Conservation (phyloP, 2,888 invertebrate species). For the Prenolepis imparis region DNA sequence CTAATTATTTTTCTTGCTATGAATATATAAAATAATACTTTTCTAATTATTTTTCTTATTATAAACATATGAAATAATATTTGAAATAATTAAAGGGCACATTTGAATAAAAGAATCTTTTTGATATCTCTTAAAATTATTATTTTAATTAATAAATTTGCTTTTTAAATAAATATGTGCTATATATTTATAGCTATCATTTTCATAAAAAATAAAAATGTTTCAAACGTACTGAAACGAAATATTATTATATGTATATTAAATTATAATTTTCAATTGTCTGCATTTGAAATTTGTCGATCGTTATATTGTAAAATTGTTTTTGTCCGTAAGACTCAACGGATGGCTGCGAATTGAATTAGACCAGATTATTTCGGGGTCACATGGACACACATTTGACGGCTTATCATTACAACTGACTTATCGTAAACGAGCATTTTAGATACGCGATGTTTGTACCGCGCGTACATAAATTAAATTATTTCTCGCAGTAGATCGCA, state of each 20-base stretch:
- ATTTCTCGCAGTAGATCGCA: neutral
- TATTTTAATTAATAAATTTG: conserved; percentile 7
- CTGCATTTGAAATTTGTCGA: neutral
- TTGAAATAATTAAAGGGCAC: neutral
- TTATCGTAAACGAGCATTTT: neutral
- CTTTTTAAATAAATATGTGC: neutral
- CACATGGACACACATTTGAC: neutral
- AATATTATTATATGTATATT: too few species aligned
- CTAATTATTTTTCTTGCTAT: neutral
- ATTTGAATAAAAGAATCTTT: neutral
- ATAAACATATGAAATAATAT: neutral
- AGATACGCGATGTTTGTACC: neutral
- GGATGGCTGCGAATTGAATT: neutral
- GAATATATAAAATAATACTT: too few species aligned
- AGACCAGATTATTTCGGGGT: neutral
- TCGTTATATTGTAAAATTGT: neutral
- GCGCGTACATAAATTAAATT: neutral
- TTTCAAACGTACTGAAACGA: neutral
- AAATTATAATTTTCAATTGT: neutral
- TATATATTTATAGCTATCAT: neutral
- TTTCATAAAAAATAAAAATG: neutral
- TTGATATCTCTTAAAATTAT: neutral
- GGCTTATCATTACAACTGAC: neutral
- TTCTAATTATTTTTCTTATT: neutral
- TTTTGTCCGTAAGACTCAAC: neutral